Evolutionary conservation across 2,113 vertebrate genomes (phyloP), one percentile per base, ranked within the genome.

Genomic region (Barbus barbus): DNA sequence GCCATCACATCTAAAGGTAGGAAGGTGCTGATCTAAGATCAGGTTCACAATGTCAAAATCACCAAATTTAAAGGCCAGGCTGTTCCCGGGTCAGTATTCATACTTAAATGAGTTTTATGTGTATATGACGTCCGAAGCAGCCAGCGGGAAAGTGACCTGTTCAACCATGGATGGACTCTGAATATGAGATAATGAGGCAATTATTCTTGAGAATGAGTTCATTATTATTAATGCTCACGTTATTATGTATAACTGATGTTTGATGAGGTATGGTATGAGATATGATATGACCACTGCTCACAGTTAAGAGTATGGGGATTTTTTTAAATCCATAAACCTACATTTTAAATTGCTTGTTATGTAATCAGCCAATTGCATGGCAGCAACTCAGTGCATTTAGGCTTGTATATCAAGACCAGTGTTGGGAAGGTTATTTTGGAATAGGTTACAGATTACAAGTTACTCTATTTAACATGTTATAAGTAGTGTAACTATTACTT

Each of bases 1-100:
- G 63, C 61, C 63, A 69, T 69, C 61, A 81, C 28, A 44, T 46
- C 63, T 14, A 65, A 81, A 81, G 78, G 78, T 81, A 79, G n/a
- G 56, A n/a, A 63, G 33, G 22, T 60, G 51, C 11, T 53, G 51
- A 12, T 58, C 76, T 38, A 41, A 60, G n/a, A 61, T 60, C 51
- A 61, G 76, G 11, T 41, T 14, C n/a, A 41, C 36, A 36, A 12
- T 61, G 6, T 16, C 36, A 61, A 56, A 1, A 76, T 56, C 26
- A 12, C 28, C 7, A 13, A n/a, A 56, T 22, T 28, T 53, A 53
- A 28, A 38, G 51, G 22, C 20, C 9, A 9, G 9, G 9, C 67
- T 71, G 33, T 67, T 33, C 28, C 63, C 33, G 16, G 14, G 33
- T 33, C 22, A 44, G 18, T 53, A n/a, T 20, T 76, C 18, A 56